These are phyloP conservation scores for Porites australiensis DNA, from an alignment of 64 coral and sea anemone genomes.

Conservation along the genomic window DNA sequence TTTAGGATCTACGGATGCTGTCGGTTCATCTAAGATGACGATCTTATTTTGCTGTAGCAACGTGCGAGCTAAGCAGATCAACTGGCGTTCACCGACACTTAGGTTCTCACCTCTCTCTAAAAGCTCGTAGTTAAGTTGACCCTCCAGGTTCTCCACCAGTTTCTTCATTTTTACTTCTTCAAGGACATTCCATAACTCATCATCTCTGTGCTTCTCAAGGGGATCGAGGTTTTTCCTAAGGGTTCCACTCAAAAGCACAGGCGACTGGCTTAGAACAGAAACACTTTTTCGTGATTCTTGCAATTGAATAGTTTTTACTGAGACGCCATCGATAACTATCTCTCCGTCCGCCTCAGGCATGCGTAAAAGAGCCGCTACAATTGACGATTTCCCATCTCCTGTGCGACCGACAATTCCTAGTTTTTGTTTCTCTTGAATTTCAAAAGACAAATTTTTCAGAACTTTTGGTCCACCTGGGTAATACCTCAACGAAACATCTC, in stretches of 20 bases:
- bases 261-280: conserved; percentile 47
- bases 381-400: conserved; percentile 60
- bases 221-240: conserved; percentile 45
- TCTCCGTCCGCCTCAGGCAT: conserved; percentile 44
- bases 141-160: conserved; percentile 7
- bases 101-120: too few relatives aligned
- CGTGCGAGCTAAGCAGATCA: too few relatives aligned
- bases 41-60: too few relatives aligned
- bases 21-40: too few relatives aligned
- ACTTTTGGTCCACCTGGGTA: conserved; percentile 33
- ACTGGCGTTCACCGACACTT: too few relatives aligned
- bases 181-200: too few relatives aligned
- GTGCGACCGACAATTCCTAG: conserved; percentile 15
- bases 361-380: conserved; percentile 25
- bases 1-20: too few relatives aligned
- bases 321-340: conserved; percentile 45
- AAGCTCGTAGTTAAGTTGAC: background rate
- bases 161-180: conserved; percentile 4
- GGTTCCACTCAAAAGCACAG: conserved; percentile 57
- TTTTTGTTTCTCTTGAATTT: background rate
- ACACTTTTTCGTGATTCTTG: conserved; percentile 13
- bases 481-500: background rate
- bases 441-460: conserved; percentile 17
- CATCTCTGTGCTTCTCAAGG: too few relatives aligned
- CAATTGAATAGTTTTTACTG: conserved; percentile 19